These are phyloP conservation scores for Xenopus borealis DNA, from an alignment of 2,113 vertebrate genomes.

Conservation along the genomic window DNA sequence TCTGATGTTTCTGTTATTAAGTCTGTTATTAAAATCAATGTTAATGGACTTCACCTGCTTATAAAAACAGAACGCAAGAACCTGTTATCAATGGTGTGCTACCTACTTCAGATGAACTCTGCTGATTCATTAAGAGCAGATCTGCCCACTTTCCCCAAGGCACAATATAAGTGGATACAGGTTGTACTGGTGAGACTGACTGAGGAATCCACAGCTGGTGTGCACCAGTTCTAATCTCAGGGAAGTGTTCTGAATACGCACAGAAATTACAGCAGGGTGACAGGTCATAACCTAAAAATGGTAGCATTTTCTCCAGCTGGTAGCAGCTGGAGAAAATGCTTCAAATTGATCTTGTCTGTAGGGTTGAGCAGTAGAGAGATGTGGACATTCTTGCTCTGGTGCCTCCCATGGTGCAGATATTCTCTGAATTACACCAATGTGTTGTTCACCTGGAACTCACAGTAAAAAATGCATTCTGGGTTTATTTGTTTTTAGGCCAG, in stretches of 20 bases:
- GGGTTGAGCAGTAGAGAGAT: too few relatives aligned
- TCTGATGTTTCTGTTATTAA: too few relatives aligned
- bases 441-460: too few relatives aligned
- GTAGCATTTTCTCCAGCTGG: too few relatives aligned
- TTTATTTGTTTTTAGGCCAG: too few relatives aligned
- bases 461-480: too few relatives aligned
- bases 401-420: too few relatives aligned
- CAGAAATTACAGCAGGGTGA: background rate
- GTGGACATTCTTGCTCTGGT: too few relatives aligned
- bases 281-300: background rate
- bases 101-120: background rate
- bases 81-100: background rate
- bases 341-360: too few relatives aligned
- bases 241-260: background rate
- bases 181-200: background rate
- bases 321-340: too few relatives aligned
- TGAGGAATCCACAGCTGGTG: background rate
- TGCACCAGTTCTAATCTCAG: background rate
- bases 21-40: background rate
- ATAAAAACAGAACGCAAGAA: background rate
- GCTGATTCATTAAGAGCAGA: background rate
- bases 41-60: background rate
- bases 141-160: background rate
- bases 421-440: too few relatives aligned
- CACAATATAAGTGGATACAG: too few relatives aligned